These are phyloP conservation scores for Acanthosepion lycidas DNA, from an alignment of 2,888 invertebrate genomes.

Conservation along the genomic window DNA sequence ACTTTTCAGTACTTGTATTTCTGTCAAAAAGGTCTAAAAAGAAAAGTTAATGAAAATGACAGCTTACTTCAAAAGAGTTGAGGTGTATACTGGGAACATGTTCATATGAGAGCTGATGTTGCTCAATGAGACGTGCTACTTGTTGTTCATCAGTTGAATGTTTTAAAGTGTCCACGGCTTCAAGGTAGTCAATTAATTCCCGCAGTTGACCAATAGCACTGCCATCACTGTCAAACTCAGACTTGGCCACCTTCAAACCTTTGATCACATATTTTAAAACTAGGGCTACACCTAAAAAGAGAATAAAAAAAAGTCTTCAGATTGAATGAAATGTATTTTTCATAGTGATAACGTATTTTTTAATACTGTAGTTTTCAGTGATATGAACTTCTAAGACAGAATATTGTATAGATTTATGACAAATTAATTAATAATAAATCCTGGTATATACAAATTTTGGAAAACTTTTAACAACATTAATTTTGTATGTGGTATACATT, in stretches of 20 bases:
- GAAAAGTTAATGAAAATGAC: slow-evolving; percentile 73
- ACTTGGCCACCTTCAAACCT: slow-evolving; percentile 67
- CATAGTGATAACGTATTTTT: too few relatives aligned
- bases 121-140: slow-evolving; percentile 66
- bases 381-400: too few relatives aligned
- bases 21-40: neutral
- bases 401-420: too few relatives aligned
- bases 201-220: slow-evolving; percentile 56
- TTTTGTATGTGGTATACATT: too few relatives aligned
- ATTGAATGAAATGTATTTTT: neutral
- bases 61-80: slow-evolving; percentile 80
- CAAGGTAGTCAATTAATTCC: slow-evolving; percentile 65
- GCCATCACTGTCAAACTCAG: slow-evolving; percentile 57
- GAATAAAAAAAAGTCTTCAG: neutral
- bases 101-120: slow-evolving; percentile 79
- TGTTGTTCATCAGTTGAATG: slow-evolving; percentile 64
- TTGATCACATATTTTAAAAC: slow-evolving; percentile 67
- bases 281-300: slow-evolving; percentile 64
- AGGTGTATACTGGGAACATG: slow-evolving; percentile 82
- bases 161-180: slow-evolving; percentile 67
- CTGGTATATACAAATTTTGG: too few relatives aligned
- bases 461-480: too few relatives aligned
- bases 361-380: too few relatives aligned
- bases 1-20: too few relatives aligned
- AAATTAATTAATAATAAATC: too few relatives aligned